Conservation (phyloP, 2,797 vertebrate species). For the Orientallactaga sibirica region DNA sequence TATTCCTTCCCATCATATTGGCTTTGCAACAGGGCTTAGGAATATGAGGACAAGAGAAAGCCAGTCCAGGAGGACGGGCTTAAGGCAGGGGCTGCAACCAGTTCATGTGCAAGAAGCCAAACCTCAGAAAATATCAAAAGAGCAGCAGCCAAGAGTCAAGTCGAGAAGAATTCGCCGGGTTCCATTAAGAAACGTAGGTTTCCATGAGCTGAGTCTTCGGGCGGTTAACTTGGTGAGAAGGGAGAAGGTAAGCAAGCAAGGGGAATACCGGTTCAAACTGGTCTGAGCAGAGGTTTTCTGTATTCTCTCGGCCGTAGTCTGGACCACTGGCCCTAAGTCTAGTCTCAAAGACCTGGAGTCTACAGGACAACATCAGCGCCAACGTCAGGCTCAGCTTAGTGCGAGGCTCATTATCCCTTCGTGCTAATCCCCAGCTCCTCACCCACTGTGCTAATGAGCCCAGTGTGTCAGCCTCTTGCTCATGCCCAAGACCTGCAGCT, state of each 20-base stretch:
- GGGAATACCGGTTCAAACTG: neutral
- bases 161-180: neutral
- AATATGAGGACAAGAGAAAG: neutral
- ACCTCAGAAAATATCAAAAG: neutral
- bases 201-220: neutral
- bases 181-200: neutral
- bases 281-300: neutral
- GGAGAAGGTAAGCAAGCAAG: neutral
- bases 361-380: neutral
- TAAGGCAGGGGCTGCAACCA: neutral
- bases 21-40: neutral
- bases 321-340: neutral
- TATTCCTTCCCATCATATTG: neutral
- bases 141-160: neutral
- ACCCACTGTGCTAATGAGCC: conserved; percentile 49
- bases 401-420: conserved; percentile 47
- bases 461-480: conserved; percentile 1
- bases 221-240: neutral
- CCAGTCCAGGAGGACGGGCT: accelerated
- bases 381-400: conserved; percentile 18
- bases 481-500: neutral
- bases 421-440: conserved; percentile 32
- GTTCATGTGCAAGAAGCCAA: neutral
- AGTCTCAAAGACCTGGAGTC: neutral
- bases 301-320: neutral